Evolutionary conservation across 2,113 vertebrate genomes (phyloP).

Genomic region (Eulacestoma nigropectus): DNA sequence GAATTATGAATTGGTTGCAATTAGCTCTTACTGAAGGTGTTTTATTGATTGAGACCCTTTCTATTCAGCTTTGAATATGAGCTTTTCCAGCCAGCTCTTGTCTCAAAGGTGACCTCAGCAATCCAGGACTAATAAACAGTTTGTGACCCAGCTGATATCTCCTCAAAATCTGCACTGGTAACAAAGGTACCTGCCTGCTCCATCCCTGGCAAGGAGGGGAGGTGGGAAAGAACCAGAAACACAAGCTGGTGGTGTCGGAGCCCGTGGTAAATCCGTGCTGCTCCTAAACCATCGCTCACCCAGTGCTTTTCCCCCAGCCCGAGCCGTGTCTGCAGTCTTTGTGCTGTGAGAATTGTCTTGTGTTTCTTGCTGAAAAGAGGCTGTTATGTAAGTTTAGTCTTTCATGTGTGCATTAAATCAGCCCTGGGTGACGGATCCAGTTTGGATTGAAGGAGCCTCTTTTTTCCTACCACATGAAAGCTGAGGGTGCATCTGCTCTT

Average conservation of each 20-base stretch:
- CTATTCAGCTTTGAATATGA: background rate
- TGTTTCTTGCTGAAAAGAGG: background rate
- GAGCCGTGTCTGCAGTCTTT: background rate
- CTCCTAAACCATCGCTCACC: background rate
- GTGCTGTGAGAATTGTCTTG: background rate
- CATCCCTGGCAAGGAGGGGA: background rate
- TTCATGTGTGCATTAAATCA: background rate
- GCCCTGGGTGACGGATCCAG: background rate
- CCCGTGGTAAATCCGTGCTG: background rate
- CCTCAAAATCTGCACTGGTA: background rate
- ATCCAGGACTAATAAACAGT: background rate
- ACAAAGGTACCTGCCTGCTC: background rate
- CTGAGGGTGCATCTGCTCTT: background rate
- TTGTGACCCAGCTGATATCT: background rate
- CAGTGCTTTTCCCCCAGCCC: background rate
- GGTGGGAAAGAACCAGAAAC: background rate
- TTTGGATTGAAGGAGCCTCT: background rate
- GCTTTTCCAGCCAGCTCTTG: background rate
- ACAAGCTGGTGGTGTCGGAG: background rate
- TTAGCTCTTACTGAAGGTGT: background rate
- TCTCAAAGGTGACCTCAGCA: background rate
- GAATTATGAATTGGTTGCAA: background rate
- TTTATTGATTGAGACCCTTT: background rate
- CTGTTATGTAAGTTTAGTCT: background rate
- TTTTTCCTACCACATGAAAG: background rate